Base-by-base conservation (phyloP, 2,888 invertebrate genomes). In the Thera britannica region DNA sequence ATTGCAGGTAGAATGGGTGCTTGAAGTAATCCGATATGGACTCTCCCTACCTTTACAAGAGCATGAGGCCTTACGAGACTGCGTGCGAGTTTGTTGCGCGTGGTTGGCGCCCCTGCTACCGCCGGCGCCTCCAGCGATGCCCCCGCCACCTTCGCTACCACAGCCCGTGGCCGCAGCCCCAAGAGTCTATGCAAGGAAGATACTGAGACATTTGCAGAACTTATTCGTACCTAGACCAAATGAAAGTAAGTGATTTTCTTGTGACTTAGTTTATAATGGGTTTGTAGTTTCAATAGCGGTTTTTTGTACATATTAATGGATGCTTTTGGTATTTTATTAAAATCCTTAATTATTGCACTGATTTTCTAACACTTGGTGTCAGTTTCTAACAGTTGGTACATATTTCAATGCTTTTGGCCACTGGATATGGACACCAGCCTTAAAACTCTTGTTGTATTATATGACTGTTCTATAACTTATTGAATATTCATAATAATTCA, bases 51-150 rank as follows among this genome's bases (percentile, higher is more conserved):
- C 98, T 0, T 91, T 99, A 58, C 95, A 96, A 48, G 99, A 99
- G 89, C 98, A 98, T 86, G 98, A 98, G 79, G 98, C 98, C 0
- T 97, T 99, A 62, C 96, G 98, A 74, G 98, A 99, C 88, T 99
- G 99, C 87, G 99, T 99, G 54, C 98, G 98, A 85, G 97, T 99
- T 48, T 99, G 99, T 85, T 99, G 98, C 87, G 98, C 99, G 83
- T 99, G 99, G 99, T 93, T 99, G 74, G 97, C 97, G 0, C 97
- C 98, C 2, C 93, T 99, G 72, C 95, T 97, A 75, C 96, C 97
- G 0, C 88, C 98, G 83, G 98, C 98, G 96, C 93, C 99, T 67
- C 97, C 98, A 0, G 95, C 97, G 75, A 96, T 97, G 36, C 95
- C 95, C 38, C 97, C 98, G 1, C 97, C 98, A 81, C 95, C 97